Conservation (phyloP, 2,113 vertebrate species). For the Notothenia rossii region DNA sequence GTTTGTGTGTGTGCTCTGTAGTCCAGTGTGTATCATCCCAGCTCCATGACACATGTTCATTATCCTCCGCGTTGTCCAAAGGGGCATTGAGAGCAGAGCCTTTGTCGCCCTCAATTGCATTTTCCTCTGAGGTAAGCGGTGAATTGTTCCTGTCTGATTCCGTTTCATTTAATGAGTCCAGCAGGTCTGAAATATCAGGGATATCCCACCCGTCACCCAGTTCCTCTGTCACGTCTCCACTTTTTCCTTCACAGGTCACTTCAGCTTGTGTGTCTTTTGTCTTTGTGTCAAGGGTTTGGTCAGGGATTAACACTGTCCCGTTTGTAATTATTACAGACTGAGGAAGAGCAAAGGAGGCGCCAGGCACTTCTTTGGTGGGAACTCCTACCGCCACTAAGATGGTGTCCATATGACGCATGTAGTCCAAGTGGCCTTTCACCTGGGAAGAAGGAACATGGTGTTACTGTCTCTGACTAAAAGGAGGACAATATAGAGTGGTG, state of each 20-base stretch:
- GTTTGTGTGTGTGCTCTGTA: constrained; percentile 49
- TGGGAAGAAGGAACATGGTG: constrained; percentile 65
- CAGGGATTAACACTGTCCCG: constrained; percentile 9
- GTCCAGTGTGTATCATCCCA: constrained; percentile 82
- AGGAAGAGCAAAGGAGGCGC: constrained; percentile 59
- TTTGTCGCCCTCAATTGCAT: background rate
- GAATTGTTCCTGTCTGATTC: constrained; percentile 43
- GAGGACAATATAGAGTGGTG: background rate
- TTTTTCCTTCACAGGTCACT: background rate
- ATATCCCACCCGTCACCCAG: constrained; percentile 81
- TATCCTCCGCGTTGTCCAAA: constrained; percentile 15
- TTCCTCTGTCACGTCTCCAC: constrained; percentile 21
- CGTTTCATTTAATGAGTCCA: constrained; percentile 73
- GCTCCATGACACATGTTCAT: constrained; percentile 74
- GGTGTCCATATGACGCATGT: constrained; percentile 95
- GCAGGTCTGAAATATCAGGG: constrained; percentile 83
- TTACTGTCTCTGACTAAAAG: background rate
- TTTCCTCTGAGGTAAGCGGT: background rate
- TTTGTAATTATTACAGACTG: constrained; percentile 19
- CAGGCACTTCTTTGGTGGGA: constrained; percentile 87
- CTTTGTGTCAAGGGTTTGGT: constrained; percentile 15
- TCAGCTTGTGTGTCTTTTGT: constrained; percentile 23
- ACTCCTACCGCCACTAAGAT: constrained; percentile 93
- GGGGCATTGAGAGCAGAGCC: constrained; percentile 4
- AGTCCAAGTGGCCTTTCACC: constrained; percentile 97